phyloP scores from a whole-genome alignment of 2,888 invertebrate species.

The Spisula subtruncata region DNA sequence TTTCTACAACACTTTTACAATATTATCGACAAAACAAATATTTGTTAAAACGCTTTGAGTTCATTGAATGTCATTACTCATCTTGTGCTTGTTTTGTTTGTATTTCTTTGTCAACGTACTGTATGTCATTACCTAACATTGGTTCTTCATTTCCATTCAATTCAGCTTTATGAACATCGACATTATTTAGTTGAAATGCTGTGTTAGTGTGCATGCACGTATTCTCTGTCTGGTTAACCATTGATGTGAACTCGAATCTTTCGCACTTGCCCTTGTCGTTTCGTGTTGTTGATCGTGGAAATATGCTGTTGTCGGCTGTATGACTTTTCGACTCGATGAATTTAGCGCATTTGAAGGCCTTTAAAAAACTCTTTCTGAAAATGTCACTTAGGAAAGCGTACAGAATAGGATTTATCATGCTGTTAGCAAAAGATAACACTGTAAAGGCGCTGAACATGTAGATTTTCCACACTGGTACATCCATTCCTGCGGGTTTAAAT shows the following conservation, averaged over 20 bases:
- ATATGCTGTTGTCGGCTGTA: constrained; percentile 80
- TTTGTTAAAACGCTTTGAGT: neutral
- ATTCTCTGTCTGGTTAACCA: constrained; percentile 71
- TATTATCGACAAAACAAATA: neutral
- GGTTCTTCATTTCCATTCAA: constrained; percentile 42
- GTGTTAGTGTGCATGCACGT: constrained; percentile 62
- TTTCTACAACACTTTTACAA: constrained; percentile 11
- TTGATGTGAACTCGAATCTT: constrained; percentile 73
- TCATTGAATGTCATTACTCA: constrained; percentile 20
- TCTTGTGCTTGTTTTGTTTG: constrained; percentile 63
- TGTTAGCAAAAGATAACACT: constrained; percentile 86
- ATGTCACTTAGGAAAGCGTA: constrained; percentile 87
- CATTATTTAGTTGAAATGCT: constrained; percentile 45
- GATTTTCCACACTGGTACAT: constrained; percentile 72
- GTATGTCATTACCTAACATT: constrained; percentile 30
- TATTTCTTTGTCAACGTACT: constrained; percentile 71
- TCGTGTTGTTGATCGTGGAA: constrained; percentile 75
- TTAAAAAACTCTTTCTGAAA: constrained; percentile 86
- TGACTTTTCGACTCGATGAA: constrained; percentile 75
- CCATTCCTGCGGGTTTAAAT: constrained; percentile 62
- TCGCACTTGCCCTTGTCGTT: constrained; percentile 69
- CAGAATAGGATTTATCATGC: constrained; percentile 86
- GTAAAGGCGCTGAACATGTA: constrained; percentile 85
- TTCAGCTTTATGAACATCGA: constrained; percentile 20
- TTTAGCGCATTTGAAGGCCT: constrained; percentile 85